Evolutionary conservation across 2,113 vertebrate genomes (phyloP).

Genomic region (Maccullochella peelii): DNA sequence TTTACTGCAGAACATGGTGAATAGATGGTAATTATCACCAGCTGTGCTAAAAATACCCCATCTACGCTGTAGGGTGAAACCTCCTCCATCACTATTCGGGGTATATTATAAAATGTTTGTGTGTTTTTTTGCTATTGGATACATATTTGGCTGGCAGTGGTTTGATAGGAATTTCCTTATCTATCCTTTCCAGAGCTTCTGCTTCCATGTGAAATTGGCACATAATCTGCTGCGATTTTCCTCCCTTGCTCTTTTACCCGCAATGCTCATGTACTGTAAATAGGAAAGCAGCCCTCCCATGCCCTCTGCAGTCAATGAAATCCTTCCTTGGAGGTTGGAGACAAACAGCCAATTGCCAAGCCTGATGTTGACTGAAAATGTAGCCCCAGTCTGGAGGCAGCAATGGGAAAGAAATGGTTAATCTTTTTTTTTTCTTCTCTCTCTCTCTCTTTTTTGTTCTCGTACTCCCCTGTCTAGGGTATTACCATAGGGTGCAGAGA

Average conservation of each 20-base stretch:
- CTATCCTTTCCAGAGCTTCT: slow-evolving; percentile 85
- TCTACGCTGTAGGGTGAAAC: slow-evolving; percentile 79
- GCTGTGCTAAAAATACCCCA: slow-evolving; percentile 80
- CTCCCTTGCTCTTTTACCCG: slow-evolving; percentile 78
- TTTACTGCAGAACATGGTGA: slow-evolving; percentile 72
- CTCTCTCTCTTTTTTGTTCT: slow-evolving; percentile 25
- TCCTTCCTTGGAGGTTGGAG: slow-evolving; percentile 67
- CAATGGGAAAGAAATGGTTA: slow-evolving; percentile 42
- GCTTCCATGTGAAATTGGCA: slow-evolving; percentile 85
- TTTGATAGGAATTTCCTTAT: slow-evolving; percentile 86
- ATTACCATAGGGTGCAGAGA: slow-evolving; percentile 34
- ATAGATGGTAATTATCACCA: slow-evolving; percentile 82
- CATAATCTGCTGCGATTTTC: slow-evolving; percentile 85
- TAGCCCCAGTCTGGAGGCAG: slow-evolving; percentile 46
- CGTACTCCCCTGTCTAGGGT: slow-evolving; percentile 15
- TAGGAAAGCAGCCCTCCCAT: slow-evolving; percentile 69
- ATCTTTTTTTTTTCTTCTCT: slow-evolving; percentile 33
- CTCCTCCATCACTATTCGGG: slow-evolving; percentile 81
- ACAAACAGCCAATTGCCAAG: slow-evolving; percentile 71
- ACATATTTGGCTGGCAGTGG: slow-evolving; percentile 84
- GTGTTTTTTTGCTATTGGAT: slow-evolving; percentile 81
- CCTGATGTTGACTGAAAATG: slow-evolving; percentile 61
- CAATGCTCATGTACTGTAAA: slow-evolving; percentile 81
- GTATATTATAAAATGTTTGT: slow-evolving; percentile 83
- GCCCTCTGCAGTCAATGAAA: slow-evolving; percentile 75